These are phyloP conservation scores for Poecilia gillii DNA, from an alignment of 2,797 vertebrate genomes.

Conservation along the genomic window DNA sequence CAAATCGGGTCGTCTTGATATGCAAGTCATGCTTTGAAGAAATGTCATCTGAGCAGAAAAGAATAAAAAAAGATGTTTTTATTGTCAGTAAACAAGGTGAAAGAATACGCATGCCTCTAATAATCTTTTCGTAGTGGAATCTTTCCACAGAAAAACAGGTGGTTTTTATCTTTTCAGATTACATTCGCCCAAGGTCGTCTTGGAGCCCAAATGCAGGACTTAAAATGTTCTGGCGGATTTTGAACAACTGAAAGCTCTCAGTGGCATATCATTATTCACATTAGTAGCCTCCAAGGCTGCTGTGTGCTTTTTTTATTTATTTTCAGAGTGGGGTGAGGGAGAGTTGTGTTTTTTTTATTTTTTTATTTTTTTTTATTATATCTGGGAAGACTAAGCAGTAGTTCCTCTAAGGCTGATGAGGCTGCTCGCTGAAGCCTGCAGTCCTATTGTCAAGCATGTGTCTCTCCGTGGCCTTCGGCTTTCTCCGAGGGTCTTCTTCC, in stretches of 20 bases:
- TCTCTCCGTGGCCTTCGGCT: constrained; percentile 77
- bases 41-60: constrained; percentile 38
- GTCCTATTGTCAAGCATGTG: constrained; percentile 79
- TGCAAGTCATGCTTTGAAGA: constrained; percentile 44
- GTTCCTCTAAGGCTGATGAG: constrained; percentile 68
- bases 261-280: constrained; percentile 58
- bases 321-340: neutral
- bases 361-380: constrained; percentile 29
- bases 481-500: constrained; percentile 77
- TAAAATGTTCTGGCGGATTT: constrained; percentile 61
- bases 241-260: constrained; percentile 54
- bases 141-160: constrained; percentile 62
- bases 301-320: constrained; percentile 25
- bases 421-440: constrained; percentile 77
- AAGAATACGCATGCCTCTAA: constrained; percentile 39
- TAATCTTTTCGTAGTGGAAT: constrained; percentile 48
- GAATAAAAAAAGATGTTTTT: constrained; percentile 22
- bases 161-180: constrained; percentile 61
- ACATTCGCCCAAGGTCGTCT: constrained; percentile 64
- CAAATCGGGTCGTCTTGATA: constrained; percentile 54
- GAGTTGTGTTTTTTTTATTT: constrained; percentile 51
- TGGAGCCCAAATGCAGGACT: constrained; percentile 46
- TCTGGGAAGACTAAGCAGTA: constrained; percentile 53
- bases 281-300: constrained; percentile 57
- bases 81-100: constrained; percentile 51